phyloP scores from a whole-genome alignment of 2,888 invertebrate genomes.

The Gnatocerus cornutus region DNA sequence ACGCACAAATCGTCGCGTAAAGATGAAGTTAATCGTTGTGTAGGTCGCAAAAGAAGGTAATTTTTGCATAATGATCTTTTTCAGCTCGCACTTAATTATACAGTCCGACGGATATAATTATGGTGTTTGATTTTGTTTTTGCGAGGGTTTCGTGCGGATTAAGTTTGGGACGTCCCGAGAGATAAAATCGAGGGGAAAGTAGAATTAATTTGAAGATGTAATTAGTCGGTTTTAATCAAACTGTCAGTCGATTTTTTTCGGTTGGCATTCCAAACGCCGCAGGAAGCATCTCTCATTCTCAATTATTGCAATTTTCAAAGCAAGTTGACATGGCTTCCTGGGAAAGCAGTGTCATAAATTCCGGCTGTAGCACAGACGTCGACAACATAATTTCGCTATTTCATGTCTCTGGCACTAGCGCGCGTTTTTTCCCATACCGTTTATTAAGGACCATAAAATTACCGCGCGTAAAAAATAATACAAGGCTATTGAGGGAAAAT shows the following conservation, averaged over 20 bases:
- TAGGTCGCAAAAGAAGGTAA: constrained; percentile 4
- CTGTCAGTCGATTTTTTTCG: too few relatives aligned
- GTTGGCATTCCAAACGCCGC: too few relatives aligned
- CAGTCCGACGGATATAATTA: background rate
- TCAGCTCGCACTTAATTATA: background rate
- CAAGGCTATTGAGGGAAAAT: constrained; percentile 6
- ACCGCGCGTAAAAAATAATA: constrained; percentile 12
- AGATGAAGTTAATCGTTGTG: constrained; percentile 1
- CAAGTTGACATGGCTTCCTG: constrained; percentile 9
- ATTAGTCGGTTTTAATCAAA: background rate
- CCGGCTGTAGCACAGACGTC: background rate
- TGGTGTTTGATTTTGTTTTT: constrained; percentile 10
- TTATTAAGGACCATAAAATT: constrained; percentile 24
- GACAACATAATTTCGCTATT: constrained; percentile 8
- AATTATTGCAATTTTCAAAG: constrained; percentile 5
- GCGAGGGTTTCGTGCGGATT: background rate
- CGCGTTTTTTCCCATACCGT: background rate
- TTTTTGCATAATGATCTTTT: constrained; percentile 6
- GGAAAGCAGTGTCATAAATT: constrained; percentile 1
- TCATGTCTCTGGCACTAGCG: too few relatives aligned
- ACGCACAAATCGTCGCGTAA: constrained; percentile 3
- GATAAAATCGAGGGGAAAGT: constrained; percentile 4
- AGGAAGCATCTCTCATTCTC: constrained; percentile 6
- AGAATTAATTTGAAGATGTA: background rate
- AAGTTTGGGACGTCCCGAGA: background rate